Percentiles rank a stretch among this genome's conserved stretches.
phyloP scores from a whole-genome alignment of 2,888 invertebrate genomes.

The Pomacea canaliculata region DNA sequence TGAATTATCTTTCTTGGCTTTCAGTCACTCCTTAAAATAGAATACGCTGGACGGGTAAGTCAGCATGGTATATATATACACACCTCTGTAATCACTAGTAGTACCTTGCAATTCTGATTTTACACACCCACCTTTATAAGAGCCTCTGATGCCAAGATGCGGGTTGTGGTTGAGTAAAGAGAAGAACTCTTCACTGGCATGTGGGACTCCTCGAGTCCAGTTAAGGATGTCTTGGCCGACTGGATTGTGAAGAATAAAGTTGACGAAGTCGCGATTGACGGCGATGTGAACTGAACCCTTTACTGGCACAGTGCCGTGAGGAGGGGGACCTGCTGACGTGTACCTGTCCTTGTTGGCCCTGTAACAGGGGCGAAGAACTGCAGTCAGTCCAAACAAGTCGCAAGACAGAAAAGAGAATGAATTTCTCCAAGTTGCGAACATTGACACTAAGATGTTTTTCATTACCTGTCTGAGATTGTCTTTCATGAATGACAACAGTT shows the following conservation, averaged over 20 bases:
- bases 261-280: constrained; percentile 43
- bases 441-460: too few species aligned
- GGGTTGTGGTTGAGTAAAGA: constrained; percentile 53
- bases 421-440: too few species aligned
- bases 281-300: constrained; percentile 53
- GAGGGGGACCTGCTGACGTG: background rate
- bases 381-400: too few species aligned
- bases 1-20: too few species aligned
- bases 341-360: background rate
- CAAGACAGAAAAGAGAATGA: too few species aligned
- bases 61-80: too few species aligned
- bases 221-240: constrained; percentile 39
- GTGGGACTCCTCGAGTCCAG: constrained; percentile 34
- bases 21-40: too few species aligned
- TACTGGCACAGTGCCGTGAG: background rate
- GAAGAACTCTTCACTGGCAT: constrained; percentile 57
- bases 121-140: constrained; percentile 44
- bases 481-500: too few species aligned
- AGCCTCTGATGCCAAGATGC: constrained; percentile 48
- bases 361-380: background rate
- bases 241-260: constrained; percentile 41
- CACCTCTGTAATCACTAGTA: too few species aligned
- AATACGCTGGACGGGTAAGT: too few species aligned
- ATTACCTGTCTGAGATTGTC: too few species aligned
- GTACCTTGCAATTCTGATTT: too few species aligned